Conservation (phyloP, 2,888 invertebrate genomes). For the Drosophila picticornis region DNA sequence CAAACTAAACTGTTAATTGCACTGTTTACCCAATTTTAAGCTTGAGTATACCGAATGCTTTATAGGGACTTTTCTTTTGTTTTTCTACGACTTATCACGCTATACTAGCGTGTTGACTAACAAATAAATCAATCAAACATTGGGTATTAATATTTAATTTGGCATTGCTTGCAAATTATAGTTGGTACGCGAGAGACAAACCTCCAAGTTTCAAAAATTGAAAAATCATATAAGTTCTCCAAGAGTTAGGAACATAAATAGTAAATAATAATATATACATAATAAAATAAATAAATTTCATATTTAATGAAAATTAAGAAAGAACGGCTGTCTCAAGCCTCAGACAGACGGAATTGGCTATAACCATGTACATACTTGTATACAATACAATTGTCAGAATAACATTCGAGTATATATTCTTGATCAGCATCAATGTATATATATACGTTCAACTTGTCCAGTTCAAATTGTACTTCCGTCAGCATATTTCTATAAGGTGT, state of each 20-base stretch:
- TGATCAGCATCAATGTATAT: background rate
- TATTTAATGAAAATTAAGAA: background rate
- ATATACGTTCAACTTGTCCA: no score
- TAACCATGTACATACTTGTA: background rate
- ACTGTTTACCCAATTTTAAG: conserved; percentile 28
- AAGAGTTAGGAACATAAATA: background rate
- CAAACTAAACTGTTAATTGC: conserved; percentile 41
- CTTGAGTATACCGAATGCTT: background rate
- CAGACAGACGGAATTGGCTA: background rate
- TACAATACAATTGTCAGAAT: background rate
- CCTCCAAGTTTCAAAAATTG: background rate
- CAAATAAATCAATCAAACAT: background rate
- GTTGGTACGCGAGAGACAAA: background rate
- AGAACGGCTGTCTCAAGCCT: background rate
- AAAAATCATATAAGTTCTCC: background rate
- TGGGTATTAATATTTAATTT: background rate
- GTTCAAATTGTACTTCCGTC: background rate
- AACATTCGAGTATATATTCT: background rate
- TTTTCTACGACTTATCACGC: conserved; percentile 4
- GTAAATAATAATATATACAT: no score
- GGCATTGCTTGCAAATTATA: conserved; percentile 1
- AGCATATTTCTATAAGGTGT: background rate
- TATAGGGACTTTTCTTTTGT: background rate
- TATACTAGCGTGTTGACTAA: conserved; percentile 4
- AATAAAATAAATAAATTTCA: background rate